These are phyloP conservation scores for Drosophila putrida DNA, from an alignment of 2,888 invertebrate species.

Conservation along the genomic window DNA sequence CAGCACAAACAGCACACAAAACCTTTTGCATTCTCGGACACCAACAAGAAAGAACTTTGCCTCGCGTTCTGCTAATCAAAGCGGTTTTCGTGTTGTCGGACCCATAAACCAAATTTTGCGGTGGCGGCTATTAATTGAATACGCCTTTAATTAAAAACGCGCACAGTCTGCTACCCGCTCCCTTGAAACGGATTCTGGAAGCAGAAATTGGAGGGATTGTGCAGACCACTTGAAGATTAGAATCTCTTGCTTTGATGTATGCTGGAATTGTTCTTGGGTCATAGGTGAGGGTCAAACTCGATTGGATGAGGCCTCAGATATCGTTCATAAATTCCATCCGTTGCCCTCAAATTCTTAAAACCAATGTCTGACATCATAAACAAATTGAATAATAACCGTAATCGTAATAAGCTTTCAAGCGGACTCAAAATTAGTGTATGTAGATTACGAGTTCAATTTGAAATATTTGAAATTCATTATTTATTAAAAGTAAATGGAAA, in stretches of 20 bases:
- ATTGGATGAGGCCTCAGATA: slow-evolving; percentile 18
- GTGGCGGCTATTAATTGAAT: slow-evolving; percentile 65
- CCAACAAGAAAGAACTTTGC: slow-evolving; percentile 16
- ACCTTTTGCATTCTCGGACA: slow-evolving; percentile 13
- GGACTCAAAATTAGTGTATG: not conserved
- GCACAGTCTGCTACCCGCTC: slow-evolving; percentile 13
- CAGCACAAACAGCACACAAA: too few relatives aligned
- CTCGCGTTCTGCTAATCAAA: slow-evolving; percentile 63
- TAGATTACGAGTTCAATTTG: slow-evolving; percentile 5
- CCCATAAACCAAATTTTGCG: slow-evolving; percentile 53
- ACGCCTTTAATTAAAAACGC: slow-evolving; percentile 67
- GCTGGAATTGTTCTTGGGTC: slow-evolving; percentile 15
- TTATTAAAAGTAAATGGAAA: not conserved
- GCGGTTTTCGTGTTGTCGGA: slow-evolving; percentile 32
- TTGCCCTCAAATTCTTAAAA: not conserved
- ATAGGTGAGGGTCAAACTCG: slow-evolving; percentile 31
- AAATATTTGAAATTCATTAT: slow-evolving; percentile 25
- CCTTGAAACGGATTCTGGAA: not conserved
- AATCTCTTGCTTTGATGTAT: slow-evolving; percentile 55
- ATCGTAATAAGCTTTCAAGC: slow-evolving; percentile 12
- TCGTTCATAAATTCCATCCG: slow-evolving; percentile 11
- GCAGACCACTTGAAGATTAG: slow-evolving; percentile 39
- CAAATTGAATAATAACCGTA: slow-evolving; percentile 19
- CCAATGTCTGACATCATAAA: not conserved
- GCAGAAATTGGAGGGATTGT: slow-evolving; percentile 11